Evolutionary conservation across 2,113 vertebrate species (phyloP).

Genomic region (Montifringilla adamsi): DNA sequence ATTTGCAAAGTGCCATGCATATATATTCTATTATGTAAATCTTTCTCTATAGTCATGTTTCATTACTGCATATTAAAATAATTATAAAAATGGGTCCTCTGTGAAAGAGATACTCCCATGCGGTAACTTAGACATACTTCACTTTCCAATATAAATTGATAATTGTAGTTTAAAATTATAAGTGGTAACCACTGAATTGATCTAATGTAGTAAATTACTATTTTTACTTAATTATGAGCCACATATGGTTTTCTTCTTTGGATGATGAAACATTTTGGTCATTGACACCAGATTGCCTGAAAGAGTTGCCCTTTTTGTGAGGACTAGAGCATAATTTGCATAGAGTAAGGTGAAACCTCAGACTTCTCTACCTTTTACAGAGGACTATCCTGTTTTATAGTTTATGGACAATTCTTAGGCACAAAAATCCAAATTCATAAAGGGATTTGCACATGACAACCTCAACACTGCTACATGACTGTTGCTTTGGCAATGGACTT

Average conservation of each 20-base stretch:
- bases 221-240: neutral
- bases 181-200: neutral
- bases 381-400: neutral
- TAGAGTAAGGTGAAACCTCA: neutral
- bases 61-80: neutral
- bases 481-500: neutral
- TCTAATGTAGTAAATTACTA: neutral
- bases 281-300: neutral
- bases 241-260: neutral
- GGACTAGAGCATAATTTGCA: neutral
- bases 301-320: neutral
- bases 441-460: neutral
- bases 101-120: neutral
- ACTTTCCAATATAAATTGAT: neutral
- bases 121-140: neutral
- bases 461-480: neutral
- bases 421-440: neutral
- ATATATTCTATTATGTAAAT: neutral
- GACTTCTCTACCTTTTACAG: neutral
- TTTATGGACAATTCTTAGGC: neutral
- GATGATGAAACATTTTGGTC: neutral
- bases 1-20: neutral
- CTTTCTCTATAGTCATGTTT: neutral
- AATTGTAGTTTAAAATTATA: conserved; percentile 6
- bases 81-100: neutral